Evolutionary conservation across 1,140 invertebrate species (phyloP).

Genomic region (Reticulitermes speratus): DNA sequence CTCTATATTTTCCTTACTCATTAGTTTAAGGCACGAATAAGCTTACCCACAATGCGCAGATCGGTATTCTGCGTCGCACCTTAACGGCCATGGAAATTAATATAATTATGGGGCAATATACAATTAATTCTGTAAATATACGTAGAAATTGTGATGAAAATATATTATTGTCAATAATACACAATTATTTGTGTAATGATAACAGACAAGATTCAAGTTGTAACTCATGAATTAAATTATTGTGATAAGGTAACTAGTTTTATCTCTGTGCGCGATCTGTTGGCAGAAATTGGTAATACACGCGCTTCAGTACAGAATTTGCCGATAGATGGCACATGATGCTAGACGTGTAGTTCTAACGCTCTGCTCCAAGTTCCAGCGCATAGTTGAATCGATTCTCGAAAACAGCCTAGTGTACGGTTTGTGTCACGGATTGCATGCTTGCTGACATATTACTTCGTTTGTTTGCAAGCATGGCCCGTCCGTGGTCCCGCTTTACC

Average conservation of each 20-base stretch:
- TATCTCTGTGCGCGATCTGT: background rate
- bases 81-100: background rate
- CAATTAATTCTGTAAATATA: background rate
- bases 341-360: background rate
- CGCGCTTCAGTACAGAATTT: background rate
- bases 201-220: too few relatives aligned
- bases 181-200: too few relatives aligned
- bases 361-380: background rate
- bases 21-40: slow-evolving; percentile 76
- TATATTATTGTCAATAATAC: background rate
- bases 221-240: background rate
- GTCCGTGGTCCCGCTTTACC: too few relatives aligned
- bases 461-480: too few relatives aligned
- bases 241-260: too few relatives aligned
- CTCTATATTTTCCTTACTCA: slow-evolving; percentile 86
- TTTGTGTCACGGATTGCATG: too few relatives aligned
- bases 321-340: background rate
- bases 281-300: background rate
- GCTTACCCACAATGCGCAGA: background rate
- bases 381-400: background rate
- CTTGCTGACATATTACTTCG: too few relatives aligned
- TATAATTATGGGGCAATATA: background rate
- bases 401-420: background rate
- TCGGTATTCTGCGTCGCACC: background rate
- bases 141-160: background rate